A percentile compares a stretch with the other conserved stretches of the same genome.
Conservation (phyloP, 1,140 invertebrate species). For the Colletes latitarsis region DNA sequence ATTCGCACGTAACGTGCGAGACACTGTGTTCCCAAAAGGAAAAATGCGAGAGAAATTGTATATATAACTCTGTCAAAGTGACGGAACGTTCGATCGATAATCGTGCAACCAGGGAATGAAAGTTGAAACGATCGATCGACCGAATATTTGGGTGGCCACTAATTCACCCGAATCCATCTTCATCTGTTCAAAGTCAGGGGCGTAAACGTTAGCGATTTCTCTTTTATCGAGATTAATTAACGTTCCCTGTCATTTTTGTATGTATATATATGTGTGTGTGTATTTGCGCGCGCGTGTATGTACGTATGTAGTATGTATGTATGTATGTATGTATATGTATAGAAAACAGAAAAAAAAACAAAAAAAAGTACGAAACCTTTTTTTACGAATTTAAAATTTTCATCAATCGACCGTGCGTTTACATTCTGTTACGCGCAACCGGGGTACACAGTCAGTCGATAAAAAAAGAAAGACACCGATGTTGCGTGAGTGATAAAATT, state of each 20-base stretch:
- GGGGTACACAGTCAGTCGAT: not conserved
- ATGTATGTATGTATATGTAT: not conserved
- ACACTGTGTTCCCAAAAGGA: conserved; percentile 45
- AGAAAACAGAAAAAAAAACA: not conserved
- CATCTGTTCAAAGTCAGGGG: not conserved
- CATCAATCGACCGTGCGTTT: not conserved
- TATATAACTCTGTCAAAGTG: conserved; percentile 20
- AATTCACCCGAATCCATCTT: conserved; percentile 4
- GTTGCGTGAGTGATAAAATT: not conserved
- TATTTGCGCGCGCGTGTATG: too few species aligned
- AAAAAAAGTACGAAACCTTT: not conserved
- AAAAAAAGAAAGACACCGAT: not conserved
- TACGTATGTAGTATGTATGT: too few species aligned
- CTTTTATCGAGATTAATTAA: not conserved
- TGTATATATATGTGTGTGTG: not conserved
- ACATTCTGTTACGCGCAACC: not conserved
- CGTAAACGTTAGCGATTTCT: conserved; percentile 21
- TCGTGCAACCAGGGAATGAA: not conserved
- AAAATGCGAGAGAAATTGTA: conserved; percentile 41
- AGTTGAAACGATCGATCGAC: conserved; percentile 20
- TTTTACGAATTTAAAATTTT: not conserved
- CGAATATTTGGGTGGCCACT: not conserved
- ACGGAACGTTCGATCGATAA: not conserved
- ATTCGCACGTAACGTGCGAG: conserved; percentile 12
- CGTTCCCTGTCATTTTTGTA: not conserved